Percentiles rank a stretch among this genome's conserved stretches.
Conservation (phyloP, 2,797 vertebrate genomes). For the Orestias chungarensis region DNA sequence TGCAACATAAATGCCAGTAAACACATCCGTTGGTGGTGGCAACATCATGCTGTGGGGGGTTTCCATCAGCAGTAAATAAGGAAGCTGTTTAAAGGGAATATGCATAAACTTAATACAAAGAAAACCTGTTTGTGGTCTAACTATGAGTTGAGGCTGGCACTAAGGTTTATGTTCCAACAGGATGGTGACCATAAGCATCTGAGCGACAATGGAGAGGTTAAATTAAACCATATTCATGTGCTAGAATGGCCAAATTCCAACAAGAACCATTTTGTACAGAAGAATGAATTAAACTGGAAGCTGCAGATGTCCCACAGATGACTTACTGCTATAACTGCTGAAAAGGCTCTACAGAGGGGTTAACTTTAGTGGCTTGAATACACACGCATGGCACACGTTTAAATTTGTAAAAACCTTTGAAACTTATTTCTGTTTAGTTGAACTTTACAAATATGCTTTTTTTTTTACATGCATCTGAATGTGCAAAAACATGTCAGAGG, state of each 20-base stretch:
- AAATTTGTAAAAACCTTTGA: not conserved
- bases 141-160: too few species aligned
- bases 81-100: not conserved
- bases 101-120: too few species aligned
- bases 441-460: not conserved
- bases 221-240: too few species aligned
- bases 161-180: too few species aligned
- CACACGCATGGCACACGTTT: not conserved
- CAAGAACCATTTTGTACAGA: not conserved
- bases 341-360: not conserved
- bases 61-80: not conserved
- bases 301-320: not conserved
- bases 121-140: too few species aligned
- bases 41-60: not conserved
- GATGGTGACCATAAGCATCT: too few species aligned
- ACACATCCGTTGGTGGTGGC: not conserved
- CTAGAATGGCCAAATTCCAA: too few species aligned
- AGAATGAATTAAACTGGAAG: not conserved
- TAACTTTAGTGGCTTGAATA: not conserved
- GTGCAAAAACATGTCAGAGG: constrained; percentile 22
- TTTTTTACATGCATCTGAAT: not conserved
- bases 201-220: too few species aligned
- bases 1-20: not conserved
- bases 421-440: not conserved
- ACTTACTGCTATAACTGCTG: not conserved